Conservation (phyloP, 2,113 vertebrate genomes). For the Cichladusa arquata region DNA sequence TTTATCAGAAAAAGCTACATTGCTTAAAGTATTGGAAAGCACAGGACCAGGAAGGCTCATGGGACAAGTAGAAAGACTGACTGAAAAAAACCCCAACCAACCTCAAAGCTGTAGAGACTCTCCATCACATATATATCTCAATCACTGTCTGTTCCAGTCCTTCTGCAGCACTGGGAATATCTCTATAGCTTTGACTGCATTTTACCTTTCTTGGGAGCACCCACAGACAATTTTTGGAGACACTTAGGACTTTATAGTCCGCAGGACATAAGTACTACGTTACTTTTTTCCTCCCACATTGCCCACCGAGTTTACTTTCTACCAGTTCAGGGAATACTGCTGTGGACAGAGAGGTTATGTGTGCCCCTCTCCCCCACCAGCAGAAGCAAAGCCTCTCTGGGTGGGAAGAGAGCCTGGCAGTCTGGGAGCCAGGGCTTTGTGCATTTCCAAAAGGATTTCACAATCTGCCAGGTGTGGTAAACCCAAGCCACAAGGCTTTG, state of each 20-base stretch:
- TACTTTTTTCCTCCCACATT: background rate
- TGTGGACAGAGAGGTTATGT: background rate
- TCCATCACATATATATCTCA: background rate
- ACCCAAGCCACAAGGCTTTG: background rate
- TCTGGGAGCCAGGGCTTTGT: background rate
- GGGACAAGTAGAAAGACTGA: background rate
- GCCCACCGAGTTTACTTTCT: background rate
- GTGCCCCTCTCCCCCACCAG: background rate
- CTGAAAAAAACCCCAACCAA: accelerated
- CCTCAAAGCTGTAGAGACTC: background rate
- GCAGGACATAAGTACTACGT: accelerated
- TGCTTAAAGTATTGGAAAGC: background rate
- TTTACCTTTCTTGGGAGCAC: background rate
- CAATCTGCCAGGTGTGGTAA: background rate
- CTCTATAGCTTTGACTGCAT: background rate
- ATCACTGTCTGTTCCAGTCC: background rate
- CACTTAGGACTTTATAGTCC: background rate
- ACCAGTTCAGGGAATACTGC: background rate
- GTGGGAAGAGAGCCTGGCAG: background rate
- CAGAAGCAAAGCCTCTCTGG: background rate
- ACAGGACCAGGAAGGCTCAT: background rate
- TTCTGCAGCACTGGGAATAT: background rate
- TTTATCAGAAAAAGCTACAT: background rate
- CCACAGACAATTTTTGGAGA: background rate
- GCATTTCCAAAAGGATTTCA: background rate